These are phyloP conservation scores for Pelochelys cantorii DNA, from an alignment of 2,797 vertebrate species.

Conservation along the genomic window DNA sequence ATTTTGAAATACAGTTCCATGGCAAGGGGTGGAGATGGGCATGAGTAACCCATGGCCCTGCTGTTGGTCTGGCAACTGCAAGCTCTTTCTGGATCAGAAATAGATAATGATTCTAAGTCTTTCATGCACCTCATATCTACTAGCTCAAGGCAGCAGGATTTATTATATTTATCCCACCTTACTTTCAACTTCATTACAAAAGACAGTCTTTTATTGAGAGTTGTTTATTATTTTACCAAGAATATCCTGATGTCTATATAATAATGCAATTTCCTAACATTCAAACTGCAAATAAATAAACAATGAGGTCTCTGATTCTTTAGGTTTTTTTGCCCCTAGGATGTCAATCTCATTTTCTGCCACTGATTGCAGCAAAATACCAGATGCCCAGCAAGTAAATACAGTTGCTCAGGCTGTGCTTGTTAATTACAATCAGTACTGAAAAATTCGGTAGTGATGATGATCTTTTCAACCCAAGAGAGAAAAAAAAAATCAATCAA, in stretches of 20 bases:
- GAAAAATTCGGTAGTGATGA: slow-evolving; percentile 21
- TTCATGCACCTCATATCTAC: not conserved
- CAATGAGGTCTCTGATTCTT: not conserved
- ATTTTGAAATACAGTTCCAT: not conserved
- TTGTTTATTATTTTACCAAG: not conserved
- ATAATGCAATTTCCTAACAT: not conserved
- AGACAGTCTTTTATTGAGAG: not conserved
- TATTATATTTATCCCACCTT: not conserved
- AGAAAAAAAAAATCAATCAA: slow-evolving; percentile 4
- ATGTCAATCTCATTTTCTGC: slow-evolving; percentile 31
- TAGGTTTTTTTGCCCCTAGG: not conserved
- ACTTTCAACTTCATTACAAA: not conserved
- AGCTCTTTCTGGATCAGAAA: not conserved
- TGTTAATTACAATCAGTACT: slow-evolving; percentile 60
- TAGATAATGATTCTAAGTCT: not conserved
- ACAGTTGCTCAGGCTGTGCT: slow-evolving; percentile 21
- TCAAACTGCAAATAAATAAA: not conserved
- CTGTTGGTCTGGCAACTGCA: not conserved
- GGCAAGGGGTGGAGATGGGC: not conserved
- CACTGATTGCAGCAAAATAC: slow-evolving; percentile 23
- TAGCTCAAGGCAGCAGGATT: not conserved
- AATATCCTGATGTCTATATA: not conserved
- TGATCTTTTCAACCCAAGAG: slow-evolving; percentile 13
- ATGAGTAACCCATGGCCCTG: not conserved
- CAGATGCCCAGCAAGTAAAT: slow-evolving; percentile 53